phyloP scores from a whole-genome alignment of 2,113 vertebrate species.

The Eira barbara region DNA sequence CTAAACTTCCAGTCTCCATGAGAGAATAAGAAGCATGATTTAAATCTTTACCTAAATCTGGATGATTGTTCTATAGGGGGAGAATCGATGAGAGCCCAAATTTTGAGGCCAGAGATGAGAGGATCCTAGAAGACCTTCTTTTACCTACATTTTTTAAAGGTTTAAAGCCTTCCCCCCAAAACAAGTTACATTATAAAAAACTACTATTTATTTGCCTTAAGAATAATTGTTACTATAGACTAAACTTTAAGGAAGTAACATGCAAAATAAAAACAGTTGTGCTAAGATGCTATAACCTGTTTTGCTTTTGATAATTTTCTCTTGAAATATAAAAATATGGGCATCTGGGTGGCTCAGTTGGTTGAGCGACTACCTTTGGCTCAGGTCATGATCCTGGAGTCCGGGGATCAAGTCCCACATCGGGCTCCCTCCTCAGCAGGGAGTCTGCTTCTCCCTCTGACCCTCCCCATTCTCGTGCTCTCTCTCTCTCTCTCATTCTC shows the following conservation, averaged over 20 bases:
- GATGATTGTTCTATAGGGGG: neutral
- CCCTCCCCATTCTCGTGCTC: no score
- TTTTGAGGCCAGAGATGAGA: neutral
- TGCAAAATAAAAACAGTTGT: neutral
- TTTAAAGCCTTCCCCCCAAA: neutral
- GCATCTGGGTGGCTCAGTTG: no score
- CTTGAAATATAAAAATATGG: conserved; percentile 30
- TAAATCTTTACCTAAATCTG: conserved; percentile 28
- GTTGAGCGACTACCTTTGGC: no score
- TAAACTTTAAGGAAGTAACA: conserved; percentile 24
- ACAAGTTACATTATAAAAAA: neutral
- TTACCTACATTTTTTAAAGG: neutral
- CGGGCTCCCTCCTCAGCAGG: no score
- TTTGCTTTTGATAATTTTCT: conserved; percentile 12
- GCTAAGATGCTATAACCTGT: neutral
- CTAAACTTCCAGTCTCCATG: neutral
- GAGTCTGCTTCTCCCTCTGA: no score
- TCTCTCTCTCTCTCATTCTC: no score
- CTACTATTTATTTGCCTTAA: conserved; percentile 6
- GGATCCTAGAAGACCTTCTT: neutral
- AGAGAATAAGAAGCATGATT: neutral
- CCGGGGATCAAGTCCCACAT: no score
- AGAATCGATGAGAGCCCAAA: neutral
- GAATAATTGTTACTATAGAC: neutral
- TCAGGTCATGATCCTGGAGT: no score